A percentile compares a stretch with the other conserved stretches of the same genome.
phyloP scores from a whole-genome alignment of 2,797 vertebrate species.

The Dermochelys coriacea region DNA sequence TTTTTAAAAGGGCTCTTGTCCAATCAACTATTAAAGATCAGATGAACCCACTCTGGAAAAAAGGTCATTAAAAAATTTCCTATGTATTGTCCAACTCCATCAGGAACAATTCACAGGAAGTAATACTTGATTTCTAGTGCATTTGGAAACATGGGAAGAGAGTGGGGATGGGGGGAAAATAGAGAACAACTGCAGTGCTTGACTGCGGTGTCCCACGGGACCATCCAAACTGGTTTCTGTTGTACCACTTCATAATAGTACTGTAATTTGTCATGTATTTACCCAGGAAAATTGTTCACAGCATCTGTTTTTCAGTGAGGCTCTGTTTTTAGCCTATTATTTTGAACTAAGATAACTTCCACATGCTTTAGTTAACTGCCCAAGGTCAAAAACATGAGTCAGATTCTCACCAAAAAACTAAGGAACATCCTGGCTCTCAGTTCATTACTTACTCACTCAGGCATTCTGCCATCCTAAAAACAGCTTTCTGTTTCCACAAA shows the following conservation, averaged over 20 bases:
- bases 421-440: not conserved
- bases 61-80: accelerated
- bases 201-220: not conserved
- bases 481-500: not conserved
- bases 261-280: not conserved
- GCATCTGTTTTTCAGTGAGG: not conserved
- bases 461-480: not conserved
- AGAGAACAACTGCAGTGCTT: not conserved
- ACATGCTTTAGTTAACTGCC: not conserved
- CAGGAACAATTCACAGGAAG: accelerated
- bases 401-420: not conserved
- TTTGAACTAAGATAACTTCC: not conserved
- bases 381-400: not conserved
- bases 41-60: not conserved
- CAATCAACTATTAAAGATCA: not conserved
- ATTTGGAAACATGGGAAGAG: not conserved
- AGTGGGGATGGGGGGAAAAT: not conserved
- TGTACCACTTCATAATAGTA: not conserved
- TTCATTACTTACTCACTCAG: not conserved
- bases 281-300: not conserved
- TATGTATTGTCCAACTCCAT: not conserved
- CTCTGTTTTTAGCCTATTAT: not conserved
- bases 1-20: not conserved
- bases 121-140: not conserved
- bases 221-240: not conserved